These are phyloP conservation scores for Laothoe populi DNA, from an alignment of 2,888 invertebrate species.

Conservation along the genomic window DNA sequence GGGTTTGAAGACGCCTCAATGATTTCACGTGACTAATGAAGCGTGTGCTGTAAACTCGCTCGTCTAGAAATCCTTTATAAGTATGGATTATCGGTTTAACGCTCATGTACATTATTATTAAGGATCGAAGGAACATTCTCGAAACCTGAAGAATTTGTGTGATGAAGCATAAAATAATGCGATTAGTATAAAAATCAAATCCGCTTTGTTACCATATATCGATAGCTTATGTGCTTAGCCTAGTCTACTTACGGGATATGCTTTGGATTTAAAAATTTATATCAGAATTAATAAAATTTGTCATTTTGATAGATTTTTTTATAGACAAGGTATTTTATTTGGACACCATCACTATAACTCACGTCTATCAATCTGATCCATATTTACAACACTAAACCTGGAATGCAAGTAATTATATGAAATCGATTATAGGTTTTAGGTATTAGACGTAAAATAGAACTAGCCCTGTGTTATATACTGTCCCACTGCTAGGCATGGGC, in stretches of 20 bases:
- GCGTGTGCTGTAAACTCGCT: constrained; percentile 2
- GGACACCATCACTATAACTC: no score
- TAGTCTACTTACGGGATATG: not conserved
- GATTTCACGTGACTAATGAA: constrained; percentile 7
- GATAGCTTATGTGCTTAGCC: not conserved
- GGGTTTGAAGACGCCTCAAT: constrained; percentile 1
- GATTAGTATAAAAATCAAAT: not conserved
- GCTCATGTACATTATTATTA: not conserved
- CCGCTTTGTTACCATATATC: not conserved
- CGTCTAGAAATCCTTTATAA: not conserved
- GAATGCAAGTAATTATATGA: no score
- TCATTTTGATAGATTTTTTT: no score
- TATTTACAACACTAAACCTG: no score
- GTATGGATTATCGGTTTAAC: constrained; percentile 13
- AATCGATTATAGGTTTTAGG: no score
- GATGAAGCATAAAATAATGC: constrained; percentile 3
- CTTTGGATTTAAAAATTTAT: no score
- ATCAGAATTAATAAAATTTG: no score
- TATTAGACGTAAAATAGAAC: no score
- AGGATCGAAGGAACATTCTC: not conserved
- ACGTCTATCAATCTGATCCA: no score
- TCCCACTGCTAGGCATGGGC: no score
- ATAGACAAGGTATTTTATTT: no score
- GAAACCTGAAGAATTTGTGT: not conserved
- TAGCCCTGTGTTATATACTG: no score